These are phyloP conservation scores for Cranoglanis bouderius DNA, from an alignment of 2,113 vertebrate genomes.

Conservation along the genomic window DNA sequence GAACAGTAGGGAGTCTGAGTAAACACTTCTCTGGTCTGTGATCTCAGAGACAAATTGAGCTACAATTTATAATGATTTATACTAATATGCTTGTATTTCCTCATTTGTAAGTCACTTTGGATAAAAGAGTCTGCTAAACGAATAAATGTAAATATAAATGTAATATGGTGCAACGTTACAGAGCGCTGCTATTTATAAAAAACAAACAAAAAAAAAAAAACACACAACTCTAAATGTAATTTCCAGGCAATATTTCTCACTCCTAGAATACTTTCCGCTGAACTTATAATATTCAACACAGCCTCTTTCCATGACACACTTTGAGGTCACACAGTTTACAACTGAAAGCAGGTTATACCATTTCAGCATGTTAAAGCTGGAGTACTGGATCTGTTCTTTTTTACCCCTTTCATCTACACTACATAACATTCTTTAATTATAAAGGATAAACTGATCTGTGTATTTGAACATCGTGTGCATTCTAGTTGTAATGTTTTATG, in stretches of 20 bases:
- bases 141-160: too few species aligned
- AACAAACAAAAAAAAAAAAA: neutral
- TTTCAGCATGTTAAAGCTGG: neutral
- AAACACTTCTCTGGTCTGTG: neutral
- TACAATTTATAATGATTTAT: neutral
- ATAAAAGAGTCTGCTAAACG: too few species aligned
- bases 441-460: neutral
- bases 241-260: slow-evolving; percentile 31
- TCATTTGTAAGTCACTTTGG: too few species aligned
- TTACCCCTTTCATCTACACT: neutral
- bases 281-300: slow-evolving; percentile 14
- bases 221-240: slow-evolving; percentile 13
- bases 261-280: slow-evolving; percentile 42
- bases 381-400: neutral
- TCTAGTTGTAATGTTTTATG: neutral
- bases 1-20: neutral
- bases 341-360: neutral
- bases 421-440: neutral
- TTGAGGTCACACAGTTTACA: slow-evolving; percentile 10
- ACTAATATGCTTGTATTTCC: neutral
- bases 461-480: neutral
- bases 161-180: neutral
- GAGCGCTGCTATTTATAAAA: neutral
- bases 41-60: neutral
- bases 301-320: slow-evolving; percentile 20